Base-by-base conservation (phyloP, 2,888 invertebrate species). In the Anticlea derivata region DNA sequence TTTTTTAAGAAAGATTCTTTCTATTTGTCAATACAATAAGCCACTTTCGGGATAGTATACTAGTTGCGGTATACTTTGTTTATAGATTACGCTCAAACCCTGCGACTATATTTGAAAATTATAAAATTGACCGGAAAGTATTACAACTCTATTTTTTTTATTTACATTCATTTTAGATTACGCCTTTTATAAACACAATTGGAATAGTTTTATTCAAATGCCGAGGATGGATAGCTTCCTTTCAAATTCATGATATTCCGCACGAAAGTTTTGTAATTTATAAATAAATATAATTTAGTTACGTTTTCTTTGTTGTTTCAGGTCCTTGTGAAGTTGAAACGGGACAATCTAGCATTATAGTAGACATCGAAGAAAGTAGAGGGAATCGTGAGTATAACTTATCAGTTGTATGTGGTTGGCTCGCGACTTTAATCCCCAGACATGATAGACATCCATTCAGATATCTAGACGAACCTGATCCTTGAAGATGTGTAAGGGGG, bases 301-400 rank as follows among this genome's bases (percentile, higher is more conserved):
- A 20, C 5, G 5, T 26, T 40, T 26, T 22, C 0, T 11, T 33
- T 29, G 49, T 45, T 57, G 41, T 53, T 78, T 76, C 78, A 91
- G 91, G 91, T 68, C 88, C 91, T 81, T 97, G 97, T 86, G 96
- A 97, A 81, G 95, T 96, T 70, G 96, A 96, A 90, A 95, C 94
- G 50, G 96, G 96, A 26, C 95, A 96, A 73, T 95, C 96, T 24
- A 97, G 96, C 78, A 96, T 97, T 60, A 97, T 97, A 70, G 91
- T 97, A 65, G 97, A 97, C 77, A 96, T 97, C 63, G 96, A 96
- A 82, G 97, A 97, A 83, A 97, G 97, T 80, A 92, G 94, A 81
- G 96, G 95, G 63, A 91, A 93, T 70, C 95, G 97, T 97, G 92
- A 96, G 96, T 95, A 24, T 33, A 2, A 10, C 10, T 29, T 20